These are phyloP conservation scores for Corydoras maculifer DNA, from an alignment of 2,113 vertebrate genomes.

Conservation along the genomic window DNA sequence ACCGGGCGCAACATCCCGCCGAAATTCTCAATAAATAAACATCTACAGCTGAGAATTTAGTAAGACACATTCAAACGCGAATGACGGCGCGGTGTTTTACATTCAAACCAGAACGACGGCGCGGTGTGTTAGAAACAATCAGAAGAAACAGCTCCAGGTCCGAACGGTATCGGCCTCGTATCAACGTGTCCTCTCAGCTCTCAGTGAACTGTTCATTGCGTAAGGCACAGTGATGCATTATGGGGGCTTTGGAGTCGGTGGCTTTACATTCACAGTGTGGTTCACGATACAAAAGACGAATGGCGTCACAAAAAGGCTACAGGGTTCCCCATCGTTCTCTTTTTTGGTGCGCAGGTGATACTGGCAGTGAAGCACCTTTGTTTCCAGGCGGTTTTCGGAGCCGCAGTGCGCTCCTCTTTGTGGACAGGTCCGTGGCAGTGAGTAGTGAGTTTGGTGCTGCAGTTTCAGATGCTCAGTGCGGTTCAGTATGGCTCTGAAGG, in stretches of 20 bases:
- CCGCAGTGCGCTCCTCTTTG: not conserved
- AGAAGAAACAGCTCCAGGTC: conserved; percentile 3
- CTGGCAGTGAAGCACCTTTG: conserved; percentile 24
- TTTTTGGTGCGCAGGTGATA: conserved; percentile 4
- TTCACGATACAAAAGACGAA: conserved; percentile 25
- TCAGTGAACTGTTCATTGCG: conserved; percentile 32
- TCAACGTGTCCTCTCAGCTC: conserved; percentile 6
- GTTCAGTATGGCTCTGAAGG: no score
- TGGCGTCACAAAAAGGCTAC: conserved; percentile 14
- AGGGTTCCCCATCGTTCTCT: not conserved
- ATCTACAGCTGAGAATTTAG: conserved; percentile 39
- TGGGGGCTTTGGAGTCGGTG: conserved; percentile 21
- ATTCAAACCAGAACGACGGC: conserved; percentile 32
- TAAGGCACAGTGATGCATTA: conserved; percentile 41
- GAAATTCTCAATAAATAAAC: conserved; percentile 41
- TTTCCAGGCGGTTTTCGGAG: not conserved
- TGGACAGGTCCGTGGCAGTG: no score
- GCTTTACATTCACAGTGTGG: conserved; percentile 20
- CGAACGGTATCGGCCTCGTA: conserved; percentile 16
- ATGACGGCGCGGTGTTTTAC: conserved; percentile 2
- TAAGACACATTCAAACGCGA: conserved; percentile 42
- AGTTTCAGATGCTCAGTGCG: no score
- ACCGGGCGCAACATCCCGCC: conserved; percentile 24
- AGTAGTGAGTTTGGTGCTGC: no score
- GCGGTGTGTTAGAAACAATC: conserved; percentile 23